Conservation (phyloP, 2,888 invertebrate genomes). For the Omphaloscelis lunosa region DNA sequence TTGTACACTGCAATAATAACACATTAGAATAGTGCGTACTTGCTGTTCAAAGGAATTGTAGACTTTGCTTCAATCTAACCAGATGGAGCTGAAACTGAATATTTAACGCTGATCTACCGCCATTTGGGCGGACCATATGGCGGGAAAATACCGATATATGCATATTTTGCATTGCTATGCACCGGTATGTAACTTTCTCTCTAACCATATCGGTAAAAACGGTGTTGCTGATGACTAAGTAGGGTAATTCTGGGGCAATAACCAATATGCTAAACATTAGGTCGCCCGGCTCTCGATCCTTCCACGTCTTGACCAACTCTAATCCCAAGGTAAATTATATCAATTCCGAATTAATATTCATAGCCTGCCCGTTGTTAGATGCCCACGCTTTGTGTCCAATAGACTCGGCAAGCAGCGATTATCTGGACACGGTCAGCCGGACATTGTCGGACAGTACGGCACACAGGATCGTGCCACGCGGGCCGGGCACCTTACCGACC, state of each 20-base stretch:
- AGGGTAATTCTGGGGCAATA: not conserved
- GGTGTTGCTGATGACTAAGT: not conserved
- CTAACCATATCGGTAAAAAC: not conserved
- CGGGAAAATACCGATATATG: not conserved
- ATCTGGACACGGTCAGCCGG: conserved; percentile 40
- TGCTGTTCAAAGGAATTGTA: conserved; percentile 11
- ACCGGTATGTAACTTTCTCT: not conserved
- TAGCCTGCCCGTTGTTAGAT: conserved; percentile 20
- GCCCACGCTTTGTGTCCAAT: conserved; percentile 53
- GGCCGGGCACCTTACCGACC: conserved; percentile 17
- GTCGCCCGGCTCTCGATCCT: not conserved
- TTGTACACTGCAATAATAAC: conserved; percentile 20
- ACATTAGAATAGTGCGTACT: conserved; percentile 6
- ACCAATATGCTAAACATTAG: not conserved
- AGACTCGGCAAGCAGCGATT: conserved; percentile 29
- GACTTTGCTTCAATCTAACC: conserved; percentile 3
- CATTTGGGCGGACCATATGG: not conserved
- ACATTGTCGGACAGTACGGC: conserved; percentile 38
- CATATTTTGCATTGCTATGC: not conserved
- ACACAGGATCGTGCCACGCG: conserved; percentile 27
- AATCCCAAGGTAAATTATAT: conserved; percentile 53
- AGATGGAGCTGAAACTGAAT: conserved; percentile 1
- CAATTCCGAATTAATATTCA: conserved; percentile 46
- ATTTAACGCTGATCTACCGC: not conserved
- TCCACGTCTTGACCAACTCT: conserved; percentile 1